Conservation (phyloP, 2,113 vertebrate species). For the Saimiri boliviensis region DNA sequence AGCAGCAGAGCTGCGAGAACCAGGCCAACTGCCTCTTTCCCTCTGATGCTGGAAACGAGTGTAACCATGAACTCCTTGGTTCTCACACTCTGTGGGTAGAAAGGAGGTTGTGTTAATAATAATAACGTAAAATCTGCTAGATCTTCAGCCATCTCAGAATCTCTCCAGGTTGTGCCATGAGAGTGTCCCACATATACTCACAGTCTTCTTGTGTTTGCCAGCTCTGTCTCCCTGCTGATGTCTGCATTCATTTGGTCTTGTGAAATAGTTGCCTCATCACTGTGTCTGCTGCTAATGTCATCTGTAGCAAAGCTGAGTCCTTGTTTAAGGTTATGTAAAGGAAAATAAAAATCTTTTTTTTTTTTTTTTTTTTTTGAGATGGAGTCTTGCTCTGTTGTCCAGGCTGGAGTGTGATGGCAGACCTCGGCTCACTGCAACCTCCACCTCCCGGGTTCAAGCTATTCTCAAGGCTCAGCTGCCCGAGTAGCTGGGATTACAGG, state of each 20-base stretch:
- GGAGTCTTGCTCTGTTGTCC: too few relatives aligned
- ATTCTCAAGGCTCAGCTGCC: too few relatives aligned
- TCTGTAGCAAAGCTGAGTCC: not conserved
- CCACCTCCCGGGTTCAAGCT: too few relatives aligned
- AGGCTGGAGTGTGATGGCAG: too few relatives aligned
- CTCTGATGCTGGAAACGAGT: not conserved
- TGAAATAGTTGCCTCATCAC: not conserved
- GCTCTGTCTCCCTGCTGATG: not conserved
- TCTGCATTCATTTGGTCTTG: not conserved
- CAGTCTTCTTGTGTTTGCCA: not conserved
- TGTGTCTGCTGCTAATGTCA: not conserved
- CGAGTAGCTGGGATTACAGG: too few relatives aligned
- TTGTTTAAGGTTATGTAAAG: not conserved
- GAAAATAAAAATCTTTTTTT: too few relatives aligned
- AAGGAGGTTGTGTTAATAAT: not conserved
- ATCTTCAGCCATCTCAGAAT: not conserved
- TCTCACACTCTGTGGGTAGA: not conserved
- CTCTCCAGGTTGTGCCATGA: not conserved
- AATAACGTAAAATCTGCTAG: not conserved
- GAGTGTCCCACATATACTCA: not conserved
- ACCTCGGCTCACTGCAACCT: too few relatives aligned
- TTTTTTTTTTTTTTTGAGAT: too few relatives aligned
- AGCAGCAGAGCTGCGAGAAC: not conserved
- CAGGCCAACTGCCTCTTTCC: not conserved
- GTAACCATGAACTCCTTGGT: not conserved